Conservation (phyloP, 2,113 vertebrate species). For the Corydoras sp. region DNA sequence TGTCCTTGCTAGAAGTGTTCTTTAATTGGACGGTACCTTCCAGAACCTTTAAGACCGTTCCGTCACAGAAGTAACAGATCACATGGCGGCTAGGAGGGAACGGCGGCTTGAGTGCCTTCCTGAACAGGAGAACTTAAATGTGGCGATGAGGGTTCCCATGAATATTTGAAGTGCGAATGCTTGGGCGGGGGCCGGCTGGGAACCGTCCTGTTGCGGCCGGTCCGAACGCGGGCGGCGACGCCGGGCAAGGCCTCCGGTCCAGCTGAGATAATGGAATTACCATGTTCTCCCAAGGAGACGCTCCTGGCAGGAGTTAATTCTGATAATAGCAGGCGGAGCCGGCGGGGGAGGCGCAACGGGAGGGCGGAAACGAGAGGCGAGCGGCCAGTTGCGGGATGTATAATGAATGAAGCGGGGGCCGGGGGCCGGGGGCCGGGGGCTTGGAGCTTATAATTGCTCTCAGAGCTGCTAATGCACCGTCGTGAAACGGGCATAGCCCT, state of each 20-base stretch:
- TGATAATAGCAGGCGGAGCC: slow-evolving; percentile 68
- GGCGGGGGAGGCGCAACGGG: slow-evolving; percentile 39
- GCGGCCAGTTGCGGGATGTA: slow-evolving; percentile 58
- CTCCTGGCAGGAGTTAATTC: slow-evolving; percentile 73
- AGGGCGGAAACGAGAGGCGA: slow-evolving; percentile 28
- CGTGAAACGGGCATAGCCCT: slow-evolving; percentile 49
- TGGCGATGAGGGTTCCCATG: slow-evolving; percentile 47
- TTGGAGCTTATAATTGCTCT: slow-evolving; percentile 58
- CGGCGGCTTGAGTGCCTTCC: slow-evolving; percentile 47
- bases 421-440: no score
- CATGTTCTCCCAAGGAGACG: slow-evolving; percentile 67
- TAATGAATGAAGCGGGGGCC: slow-evolving; percentile 56
- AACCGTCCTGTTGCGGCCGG: not conserved
- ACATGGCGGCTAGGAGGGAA: slow-evolving; percentile 19
- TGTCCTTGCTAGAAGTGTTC: no score
- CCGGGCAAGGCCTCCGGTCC: slow-evolving; percentile 58
- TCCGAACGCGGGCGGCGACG: not conserved
- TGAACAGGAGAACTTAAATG: slow-evolving; percentile 54
- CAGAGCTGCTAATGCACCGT: slow-evolving; percentile 61
- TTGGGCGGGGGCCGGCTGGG: no score
- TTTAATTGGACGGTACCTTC: no score
- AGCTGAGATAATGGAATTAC: slow-evolving; percentile 77
- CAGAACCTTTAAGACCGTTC: no score
- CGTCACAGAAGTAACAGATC: no score
- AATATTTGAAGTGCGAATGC: slow-evolving; percentile 55